phyloP scores from a whole-genome alignment of 2,888 invertebrate genomes.

The Aquatica leii region DNA sequence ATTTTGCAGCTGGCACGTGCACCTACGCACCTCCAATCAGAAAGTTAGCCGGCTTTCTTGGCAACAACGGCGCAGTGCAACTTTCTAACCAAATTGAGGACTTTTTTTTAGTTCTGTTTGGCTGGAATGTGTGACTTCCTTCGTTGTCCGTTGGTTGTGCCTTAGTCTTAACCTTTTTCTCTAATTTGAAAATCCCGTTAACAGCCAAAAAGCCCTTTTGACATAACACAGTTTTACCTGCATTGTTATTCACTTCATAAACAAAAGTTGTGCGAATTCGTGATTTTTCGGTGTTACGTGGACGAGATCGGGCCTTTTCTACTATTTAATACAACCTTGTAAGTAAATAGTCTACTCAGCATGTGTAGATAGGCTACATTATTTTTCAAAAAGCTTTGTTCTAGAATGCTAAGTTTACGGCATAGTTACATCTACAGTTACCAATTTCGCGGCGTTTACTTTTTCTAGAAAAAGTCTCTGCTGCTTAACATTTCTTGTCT shows the following conservation, averaged over 20 bases:
- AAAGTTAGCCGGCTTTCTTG: too few species aligned
- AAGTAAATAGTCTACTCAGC: slow-evolving; percentile 19
- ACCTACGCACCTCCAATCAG: too few species aligned
- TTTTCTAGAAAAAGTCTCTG: not conserved
- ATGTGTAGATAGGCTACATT: slow-evolving; percentile 12
- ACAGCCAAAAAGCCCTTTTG: not conserved
- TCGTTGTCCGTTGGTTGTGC: not conserved
- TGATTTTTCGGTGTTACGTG: not conserved
- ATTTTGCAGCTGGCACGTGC: too few species aligned
- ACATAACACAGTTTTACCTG: not conserved
- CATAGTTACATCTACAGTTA: slow-evolving; percentile 13
- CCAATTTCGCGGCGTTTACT: slow-evolving; percentile 11
- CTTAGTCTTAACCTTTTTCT: not conserved
- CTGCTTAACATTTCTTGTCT: too few species aligned
- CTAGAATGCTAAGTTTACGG: not conserved
- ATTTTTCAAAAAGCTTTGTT: slow-evolving; percentile 12
- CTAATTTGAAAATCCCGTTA: not conserved
- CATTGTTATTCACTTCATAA: too few species aligned
- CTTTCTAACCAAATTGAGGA: not conserved
- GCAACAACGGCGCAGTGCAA: too few species aligned
- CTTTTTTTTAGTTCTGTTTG: not conserved
- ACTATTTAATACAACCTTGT: slow-evolving; percentile 21
- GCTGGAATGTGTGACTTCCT: not conserved
- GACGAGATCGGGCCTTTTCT: slow-evolving; percentile 11
- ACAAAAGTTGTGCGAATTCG: too few species aligned